Evolutionary conservation across 2,113 vertebrate species (phyloP), one percentile per base, ranked within the genome.

Genomic region (Galeopterus variegatus): DNA sequence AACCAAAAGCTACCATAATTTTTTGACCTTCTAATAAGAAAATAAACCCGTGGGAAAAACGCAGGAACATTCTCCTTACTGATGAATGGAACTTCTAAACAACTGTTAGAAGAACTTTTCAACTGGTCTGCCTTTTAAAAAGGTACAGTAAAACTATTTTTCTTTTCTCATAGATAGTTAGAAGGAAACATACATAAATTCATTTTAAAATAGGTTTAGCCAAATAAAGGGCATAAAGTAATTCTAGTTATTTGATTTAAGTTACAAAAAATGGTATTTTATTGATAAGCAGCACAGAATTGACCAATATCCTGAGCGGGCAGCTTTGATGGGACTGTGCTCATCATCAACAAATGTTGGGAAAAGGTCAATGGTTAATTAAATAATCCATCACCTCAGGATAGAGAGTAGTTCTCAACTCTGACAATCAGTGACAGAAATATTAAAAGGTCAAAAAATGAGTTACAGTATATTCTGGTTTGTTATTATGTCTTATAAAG

Each of bases 351-450:
- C 99, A 99, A 99, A 99, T 99, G 99, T 99, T 98, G 98, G 98
- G 99, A 99, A 99, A 99, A 99, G 99, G 99, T 99, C 99, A 99
- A 99, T 99, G 99, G 99, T 99, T 99, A 99, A 99, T 99, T 99
- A 99, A 99, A 99, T 99, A 99, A 99, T 99, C 99, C 99, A 99
- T 99, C 99, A 99, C 99, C 99, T 99, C 99, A 98, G 99, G 99
- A 99, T 98, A 99, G 99, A 99, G 98, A 99, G 98, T 99, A 99
- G 84, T 99, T 99, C 98, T 99, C 99, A 98, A 98, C 98, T 99
- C 98, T 99, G 98, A 99, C 99, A 99, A 99, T 99, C 99, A 99
- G 99, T 99, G 99, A 98, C 99, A 98, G 99, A 99, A 99, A 99
- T 99, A 99, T 99, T 99, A 99, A 99, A 99, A 99, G 99, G 99